Base-by-base conservation (phyloP, 2,888 invertebrate species). In the Caenorhabditis sp. region DNA sequence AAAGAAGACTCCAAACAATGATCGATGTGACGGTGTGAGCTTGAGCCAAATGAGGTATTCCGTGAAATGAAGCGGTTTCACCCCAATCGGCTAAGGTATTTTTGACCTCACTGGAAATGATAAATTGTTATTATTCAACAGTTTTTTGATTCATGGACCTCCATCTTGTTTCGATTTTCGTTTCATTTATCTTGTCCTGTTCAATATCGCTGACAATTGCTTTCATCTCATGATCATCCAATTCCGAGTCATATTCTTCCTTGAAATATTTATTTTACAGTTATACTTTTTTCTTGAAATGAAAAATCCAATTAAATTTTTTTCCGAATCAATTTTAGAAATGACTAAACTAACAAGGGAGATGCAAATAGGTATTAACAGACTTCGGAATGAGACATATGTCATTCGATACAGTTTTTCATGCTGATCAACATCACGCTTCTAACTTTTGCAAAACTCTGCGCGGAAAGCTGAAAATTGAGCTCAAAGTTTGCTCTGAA, bases 1-100 rank as follows among this genome's bases (percentile, higher is more conserved):
- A 61, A 52, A 83, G 80, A 58, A 80, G 66, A 23, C 66, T 67
- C 82, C 82, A 81, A 50, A 82, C 75, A 52, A 76, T 27, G 43
- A 81, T 73, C 5, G 80, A 76, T 52, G 67, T 59, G 54, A 72
- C 59, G 0, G 77, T 77, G 25, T 72, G 69, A 3, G 80, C 80
- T 54, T 77, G 76, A 3, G 82, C 78, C 80, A 82, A 80, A 52
- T 83, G 83, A 12, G 81, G 80, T 36, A 83, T 64, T 31, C 80
- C 83, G 50, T 83, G 83, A 43, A 80, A 77, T n/a, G 77, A 74
- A 0, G 80, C 77, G 14, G 78, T 71, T 70, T 78, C 78, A 36
- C 80, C 83, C 83, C 83, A 83, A 14, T 83, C 78, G 25, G 67
- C 62, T n/a, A 74, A 56, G 36, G 74, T 67, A 21, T 63, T 66